Percentiles rank a stretch among this genome's conserved stretches.
Evolutionary conservation across 1,140 invertebrate species (phyloP).

Genomic region (Papilio dardanus): DNA sequence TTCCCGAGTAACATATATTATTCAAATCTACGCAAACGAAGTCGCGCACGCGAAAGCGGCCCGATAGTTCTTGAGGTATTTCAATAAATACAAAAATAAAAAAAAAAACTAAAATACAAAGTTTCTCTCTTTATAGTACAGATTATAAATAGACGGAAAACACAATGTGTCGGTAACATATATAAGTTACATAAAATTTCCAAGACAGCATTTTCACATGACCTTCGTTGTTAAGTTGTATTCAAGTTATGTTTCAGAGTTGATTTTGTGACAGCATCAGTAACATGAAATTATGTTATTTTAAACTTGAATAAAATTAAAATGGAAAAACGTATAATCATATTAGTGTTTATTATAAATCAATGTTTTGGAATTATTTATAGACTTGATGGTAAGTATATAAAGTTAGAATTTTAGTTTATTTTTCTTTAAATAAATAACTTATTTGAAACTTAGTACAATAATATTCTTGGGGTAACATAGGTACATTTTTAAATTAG

Average conservation of each 20-base stretch:
- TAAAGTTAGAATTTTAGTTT: not conserved
- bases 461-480: too few species aligned
- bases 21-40: too few species aligned
- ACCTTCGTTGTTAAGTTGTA: not conserved
- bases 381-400: not conserved
- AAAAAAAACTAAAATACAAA: too few species aligned
- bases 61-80: too few species aligned
- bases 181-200: not conserved
- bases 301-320: not conserved
- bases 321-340: conserved; percentile 4
- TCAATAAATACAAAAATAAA: too few species aligned
- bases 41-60: too few species aligned
- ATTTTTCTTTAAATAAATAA: conserved; percentile 9
- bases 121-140: not conserved
- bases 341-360: not conserved
- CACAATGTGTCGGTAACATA: not conserved
- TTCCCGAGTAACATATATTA: too few species aligned
- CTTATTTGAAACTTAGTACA: too few species aligned
- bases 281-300: not conserved
- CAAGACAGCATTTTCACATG: not conserved
- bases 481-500: too few species aligned
- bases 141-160: not conserved
- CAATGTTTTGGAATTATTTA: conserved; percentile 4
- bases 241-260: not conserved
- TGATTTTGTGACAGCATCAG: not conserved